A percentile compares a stretch with the other conserved stretches of the same genome.
Evolutionary conservation across 37 sponge, comb jelly and placozoan species (phyloP).

Genomic region (Aplysina aerophoba): DNA sequence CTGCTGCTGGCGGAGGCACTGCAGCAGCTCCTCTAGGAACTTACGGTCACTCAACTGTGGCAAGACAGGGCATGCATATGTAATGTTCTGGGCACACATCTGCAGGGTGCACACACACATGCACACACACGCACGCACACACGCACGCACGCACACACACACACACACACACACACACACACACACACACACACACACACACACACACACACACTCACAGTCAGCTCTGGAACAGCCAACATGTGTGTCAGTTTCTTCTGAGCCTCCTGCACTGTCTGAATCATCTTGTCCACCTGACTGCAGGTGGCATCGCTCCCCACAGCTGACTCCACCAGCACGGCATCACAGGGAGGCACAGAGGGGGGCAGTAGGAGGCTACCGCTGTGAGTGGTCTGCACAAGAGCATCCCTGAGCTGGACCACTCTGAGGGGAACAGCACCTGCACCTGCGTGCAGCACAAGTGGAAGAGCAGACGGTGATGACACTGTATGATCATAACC

Average conservation of each 20-base stretch:
- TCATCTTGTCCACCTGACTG: constrained; percentile 19
- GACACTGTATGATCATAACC: too few relatives aligned
- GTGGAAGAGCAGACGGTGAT: too few relatives aligned
- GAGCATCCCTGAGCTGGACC: too few relatives aligned
- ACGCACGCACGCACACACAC: constrained; percentile 23
- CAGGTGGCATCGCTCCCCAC: too few relatives aligned
- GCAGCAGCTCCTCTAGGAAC: constrained; percentile 73
- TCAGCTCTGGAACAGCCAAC: not conserved
- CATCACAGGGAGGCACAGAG: not conserved
- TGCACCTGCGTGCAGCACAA: too few relatives aligned
- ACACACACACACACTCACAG: constrained; percentile 1
- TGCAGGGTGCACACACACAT: not conserved
- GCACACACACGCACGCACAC: constrained; percentile 25
- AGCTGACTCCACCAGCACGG: not conserved
- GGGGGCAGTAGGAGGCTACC: not conserved
- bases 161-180: not conserved
- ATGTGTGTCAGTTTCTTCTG: constrained; percentile 15
- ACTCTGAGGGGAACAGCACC: too few relatives aligned
- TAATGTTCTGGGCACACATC: not conserved
- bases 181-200: constrained; percentile 5
- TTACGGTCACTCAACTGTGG: constrained; percentile 49
- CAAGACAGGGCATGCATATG: too few relatives aligned
- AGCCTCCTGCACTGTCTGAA: constrained; percentile 30
- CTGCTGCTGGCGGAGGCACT: constrained; percentile 67
- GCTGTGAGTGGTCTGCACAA: too few relatives aligned